Evolutionary conservation across 1,140 invertebrate genomes (phyloP).

Genomic region (Drosophila aff.): DNA sequence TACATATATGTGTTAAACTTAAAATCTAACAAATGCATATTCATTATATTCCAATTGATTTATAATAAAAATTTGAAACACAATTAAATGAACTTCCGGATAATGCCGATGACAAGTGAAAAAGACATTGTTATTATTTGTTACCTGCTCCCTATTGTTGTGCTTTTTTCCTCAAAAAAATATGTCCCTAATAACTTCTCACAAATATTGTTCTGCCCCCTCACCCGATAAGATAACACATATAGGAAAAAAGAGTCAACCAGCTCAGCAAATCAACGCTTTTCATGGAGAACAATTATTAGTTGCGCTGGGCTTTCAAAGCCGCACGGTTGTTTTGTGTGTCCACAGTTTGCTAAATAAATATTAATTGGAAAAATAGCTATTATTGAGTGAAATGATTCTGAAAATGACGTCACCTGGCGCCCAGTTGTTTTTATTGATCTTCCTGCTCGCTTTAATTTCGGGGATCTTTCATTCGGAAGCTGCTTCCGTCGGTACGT

Average conservation of each 20-base stretch:
- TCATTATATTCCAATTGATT: not conserved
- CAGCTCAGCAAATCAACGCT: conserved; percentile 24
- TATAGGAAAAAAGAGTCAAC: conserved; percentile 8
- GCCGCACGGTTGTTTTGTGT: conserved; percentile 46
- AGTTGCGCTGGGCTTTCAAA: conserved; percentile 60
- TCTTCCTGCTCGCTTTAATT: not conserved
- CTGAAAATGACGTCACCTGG: conserved; percentile 40
- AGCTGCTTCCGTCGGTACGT: conserved; percentile 45
- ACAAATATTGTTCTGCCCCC: conserved; percentile 9
- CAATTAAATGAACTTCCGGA: not conserved
- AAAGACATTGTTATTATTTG: conserved; percentile 2
- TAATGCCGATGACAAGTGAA: not conserved
- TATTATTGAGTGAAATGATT: conserved; percentile 10
- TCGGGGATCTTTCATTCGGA: not conserved
- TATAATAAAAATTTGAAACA: not conserved
- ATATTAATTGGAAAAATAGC: not conserved
- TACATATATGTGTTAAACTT: too few relatives aligned
- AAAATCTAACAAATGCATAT: not conserved
- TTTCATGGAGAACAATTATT: conserved; percentile 48
- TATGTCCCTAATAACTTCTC: conserved; percentile 30
- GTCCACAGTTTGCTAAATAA: conserved; percentile 1
- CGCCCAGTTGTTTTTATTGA: conserved; percentile 10
- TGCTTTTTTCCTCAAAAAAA: conserved; percentile 20
- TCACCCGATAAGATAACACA: conserved; percentile 53
- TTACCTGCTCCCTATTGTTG: not conserved